Evolutionary conservation across 2,797 vertebrate genomes (phyloP).

Genomic region (Molossus molossus): DNA sequence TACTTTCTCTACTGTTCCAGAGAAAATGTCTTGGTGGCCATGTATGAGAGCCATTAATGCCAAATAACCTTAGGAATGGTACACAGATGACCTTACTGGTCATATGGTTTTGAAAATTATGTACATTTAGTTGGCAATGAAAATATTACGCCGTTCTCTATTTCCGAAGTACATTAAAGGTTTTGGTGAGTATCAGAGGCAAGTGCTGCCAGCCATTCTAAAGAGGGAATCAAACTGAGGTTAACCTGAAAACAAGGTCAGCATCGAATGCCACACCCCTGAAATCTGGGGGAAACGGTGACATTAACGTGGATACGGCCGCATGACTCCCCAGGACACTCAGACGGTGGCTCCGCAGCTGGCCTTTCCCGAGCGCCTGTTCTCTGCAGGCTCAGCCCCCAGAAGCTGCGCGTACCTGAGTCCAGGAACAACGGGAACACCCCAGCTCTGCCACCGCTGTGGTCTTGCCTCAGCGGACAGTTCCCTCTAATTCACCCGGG

Average conservation of each 20-base stretch:
- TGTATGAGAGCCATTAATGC: neutral
- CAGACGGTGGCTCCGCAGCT: rapidly evolving
- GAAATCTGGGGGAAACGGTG: neutral
- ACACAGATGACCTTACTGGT: neutral
- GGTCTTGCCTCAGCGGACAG: neutral
- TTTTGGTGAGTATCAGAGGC: neutral
- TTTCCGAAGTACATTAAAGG: neutral
- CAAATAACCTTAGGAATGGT: neutral
- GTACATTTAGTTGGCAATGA: neutral
- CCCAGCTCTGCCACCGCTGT: neutral
- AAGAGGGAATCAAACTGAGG: neutral
- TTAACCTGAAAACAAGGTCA: neutral
- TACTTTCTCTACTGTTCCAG: neutral
- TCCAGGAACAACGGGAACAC: neutral
- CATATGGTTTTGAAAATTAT: neutral
- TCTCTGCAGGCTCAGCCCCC: neutral
- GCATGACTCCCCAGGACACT: rapidly evolving
- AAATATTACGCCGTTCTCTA: neutral
- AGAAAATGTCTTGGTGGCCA: neutral
- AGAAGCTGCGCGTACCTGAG: neutral
- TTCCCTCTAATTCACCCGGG: neutral
- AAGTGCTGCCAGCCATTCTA: neutral
- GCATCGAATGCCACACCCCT: neutral
- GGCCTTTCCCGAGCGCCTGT: neutral
- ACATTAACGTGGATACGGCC: neutral